Conservation (phyloP, 92 coral and sea anemone species). For the Ricordea florida region DNA sequence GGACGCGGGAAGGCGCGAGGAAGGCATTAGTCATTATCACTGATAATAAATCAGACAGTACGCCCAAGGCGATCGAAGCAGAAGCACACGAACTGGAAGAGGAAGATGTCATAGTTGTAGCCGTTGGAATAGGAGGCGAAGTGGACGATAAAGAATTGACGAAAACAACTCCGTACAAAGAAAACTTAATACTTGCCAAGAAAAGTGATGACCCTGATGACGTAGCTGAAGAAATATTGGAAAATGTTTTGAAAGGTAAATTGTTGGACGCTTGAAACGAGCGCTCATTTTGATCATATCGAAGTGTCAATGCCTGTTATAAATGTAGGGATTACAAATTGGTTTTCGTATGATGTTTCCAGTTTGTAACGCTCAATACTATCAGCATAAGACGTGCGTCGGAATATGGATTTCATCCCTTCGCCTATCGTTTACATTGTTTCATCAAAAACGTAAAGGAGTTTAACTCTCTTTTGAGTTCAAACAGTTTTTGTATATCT, state of each 20-base stretch:
- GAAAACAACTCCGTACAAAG: slow-evolving; percentile 34
- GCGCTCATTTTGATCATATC: neutral
- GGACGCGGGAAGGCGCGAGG: slow-evolving; percentile 57
- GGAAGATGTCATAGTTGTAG: slow-evolving; percentile 60
- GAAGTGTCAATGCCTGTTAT: no score
- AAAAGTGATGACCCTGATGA: slow-evolving; percentile 52
- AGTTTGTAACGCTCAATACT: no score
- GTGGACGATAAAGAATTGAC: slow-evolving; percentile 60
- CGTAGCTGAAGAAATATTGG: slow-evolving; percentile 60
- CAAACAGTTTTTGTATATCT: no score
- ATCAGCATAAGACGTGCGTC: no score
- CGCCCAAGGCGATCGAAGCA: slow-evolving; percentile 8
- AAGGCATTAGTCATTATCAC: slow-evolving; percentile 65
- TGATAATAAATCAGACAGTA: slow-evolving; percentile 59
- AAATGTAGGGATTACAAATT: no score
- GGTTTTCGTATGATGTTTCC: no score
- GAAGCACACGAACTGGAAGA: slow-evolving; percentile 59
- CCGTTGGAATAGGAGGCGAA: slow-evolving; percentile 71
- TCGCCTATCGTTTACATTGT: no score
- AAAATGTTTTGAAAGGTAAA: slow-evolving; percentile 61
- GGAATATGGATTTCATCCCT: no score
- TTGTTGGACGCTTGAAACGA: neutral
- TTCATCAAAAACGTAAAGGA: no score
- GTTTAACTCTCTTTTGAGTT: no score
- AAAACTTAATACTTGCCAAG: slow-evolving; percentile 59